Evolutionary conservation across 2,888 invertebrate genomes (phyloP).

Genomic region (Blera fallax): DNA sequence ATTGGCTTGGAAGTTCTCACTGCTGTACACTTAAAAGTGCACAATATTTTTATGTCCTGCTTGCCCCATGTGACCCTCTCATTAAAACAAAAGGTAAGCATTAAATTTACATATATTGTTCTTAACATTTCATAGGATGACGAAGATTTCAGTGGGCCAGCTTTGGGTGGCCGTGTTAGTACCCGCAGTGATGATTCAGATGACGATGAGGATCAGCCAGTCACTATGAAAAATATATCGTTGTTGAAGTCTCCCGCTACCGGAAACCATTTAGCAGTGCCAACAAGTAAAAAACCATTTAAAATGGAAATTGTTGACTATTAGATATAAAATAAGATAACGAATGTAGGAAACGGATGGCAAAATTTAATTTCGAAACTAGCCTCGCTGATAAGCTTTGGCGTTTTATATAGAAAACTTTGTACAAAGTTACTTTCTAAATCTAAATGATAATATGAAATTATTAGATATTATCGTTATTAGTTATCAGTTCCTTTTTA

Average conservation of each 20-base stretch:
- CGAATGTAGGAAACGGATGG: neutral
- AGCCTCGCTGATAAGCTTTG: constrained; percentile 6
- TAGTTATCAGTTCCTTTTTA: constrained; percentile 32
- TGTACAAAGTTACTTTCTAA: constrained; percentile 34
- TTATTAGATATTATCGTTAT: neutral
- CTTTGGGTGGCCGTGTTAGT: constrained; percentile 80
- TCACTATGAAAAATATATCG: constrained; percentile 80
- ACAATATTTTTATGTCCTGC: neutral
- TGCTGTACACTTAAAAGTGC: neutral
- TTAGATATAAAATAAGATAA: constrained; percentile 76
- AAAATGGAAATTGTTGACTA: constrained; percentile 85
- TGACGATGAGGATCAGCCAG: constrained; percentile 82
- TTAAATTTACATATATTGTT: neutral
- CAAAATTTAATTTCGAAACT: constrained; percentile 18
- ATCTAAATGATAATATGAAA: constrained; percentile 24
- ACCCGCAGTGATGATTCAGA: constrained; percentile 81
- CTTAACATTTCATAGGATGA: constrained; percentile 79
- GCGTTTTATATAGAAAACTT: neutral
- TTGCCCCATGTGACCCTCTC: neutral
- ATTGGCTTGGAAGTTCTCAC: neutral
- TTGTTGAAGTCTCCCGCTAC: constrained; percentile 76
- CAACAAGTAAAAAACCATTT: constrained; percentile 83
- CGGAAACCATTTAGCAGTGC: constrained; percentile 79
- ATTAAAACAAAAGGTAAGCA: neutral
- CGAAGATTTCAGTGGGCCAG: constrained; percentile 81